Base-by-base conservation (phyloP, 92 coral and sea anemone genomes). In the Metridium senile region DNA sequence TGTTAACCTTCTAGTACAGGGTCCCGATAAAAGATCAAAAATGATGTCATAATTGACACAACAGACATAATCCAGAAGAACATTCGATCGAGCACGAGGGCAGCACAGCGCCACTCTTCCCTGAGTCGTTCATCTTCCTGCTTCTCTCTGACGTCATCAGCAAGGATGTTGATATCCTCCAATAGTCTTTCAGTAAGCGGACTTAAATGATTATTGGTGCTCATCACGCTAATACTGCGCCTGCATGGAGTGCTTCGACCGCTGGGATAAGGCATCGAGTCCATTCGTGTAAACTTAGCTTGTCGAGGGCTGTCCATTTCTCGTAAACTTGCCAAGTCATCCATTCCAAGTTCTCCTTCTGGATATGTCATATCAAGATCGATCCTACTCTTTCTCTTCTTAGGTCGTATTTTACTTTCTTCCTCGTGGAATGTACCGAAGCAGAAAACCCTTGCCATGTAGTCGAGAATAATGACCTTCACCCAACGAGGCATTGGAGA, bases 401-500 rank as follows among this genome's bases (percentile, higher is more conserved):
- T 89, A 11, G 89, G 76, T 49, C 69, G 67, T 26, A 89, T 84
- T 25, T 75, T 78, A 46, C 90, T 85, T 10, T 75, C 83, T 29
- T 92, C 97, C 56, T 78, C 83, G 49, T 74, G 81, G 51, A 88
- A 80, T 21, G 65, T 83, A 56, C 80, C 82, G 73, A 79, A 92
- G 71, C 97, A 92, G 59, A 92, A 80, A 26, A 92, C 89, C 56
- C 90, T 78, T 17, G 93, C 93, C 93, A 92, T 89, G 87, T 89
- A 92, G 0, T 90, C 97, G 9, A 92, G 91, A 61, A 92, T 90
- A 43, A 92, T 74, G 13, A 92, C 93, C 31, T 80, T 81, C n/a
- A 92, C 97, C 97, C 97, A 92, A 11, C 82, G 85, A 11, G 97
- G 97, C 97, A 92, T 92, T 17, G 97, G 97, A n/a, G 97, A 92